Percentiles rank a stretch among this genome's conserved stretches.
These are phyloP conservation scores for Radopholus similis DNA, from an alignment of 1,140 invertebrate genomes.

Conservation along the genomic window DNA sequence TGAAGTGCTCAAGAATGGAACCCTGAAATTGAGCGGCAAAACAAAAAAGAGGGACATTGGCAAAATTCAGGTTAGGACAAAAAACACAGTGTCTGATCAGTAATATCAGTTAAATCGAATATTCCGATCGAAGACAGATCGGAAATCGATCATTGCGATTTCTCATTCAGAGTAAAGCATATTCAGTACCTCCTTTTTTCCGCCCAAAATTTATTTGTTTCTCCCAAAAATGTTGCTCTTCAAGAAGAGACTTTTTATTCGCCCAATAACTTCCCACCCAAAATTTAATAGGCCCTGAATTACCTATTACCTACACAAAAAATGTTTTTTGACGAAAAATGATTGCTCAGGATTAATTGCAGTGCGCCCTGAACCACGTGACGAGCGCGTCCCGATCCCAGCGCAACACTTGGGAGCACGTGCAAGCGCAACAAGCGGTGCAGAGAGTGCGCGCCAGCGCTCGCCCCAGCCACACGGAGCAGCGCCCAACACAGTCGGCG, in stretches of 20 bases:
- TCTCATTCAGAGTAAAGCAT: too few relatives aligned
- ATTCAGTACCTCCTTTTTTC: too few relatives aligned
- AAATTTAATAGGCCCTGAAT: too few relatives aligned
- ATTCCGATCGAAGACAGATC: too few relatives aligned
- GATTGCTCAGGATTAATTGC: neutral
- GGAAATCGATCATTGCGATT: too few relatives aligned
- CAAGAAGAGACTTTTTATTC: too few relatives aligned
- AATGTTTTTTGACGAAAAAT: constrained; percentile 5
- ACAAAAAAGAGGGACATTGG: neutral
- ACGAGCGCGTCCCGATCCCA: neutral
- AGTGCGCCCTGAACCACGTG: neutral
- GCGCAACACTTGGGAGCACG: neutral
- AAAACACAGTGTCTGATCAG: neutral
- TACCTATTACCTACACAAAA: constrained; percentile 6
- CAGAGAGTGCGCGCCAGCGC: neutral
- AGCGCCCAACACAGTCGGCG: neutral
- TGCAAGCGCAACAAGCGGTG: neutral
- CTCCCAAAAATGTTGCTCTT: too few relatives aligned
- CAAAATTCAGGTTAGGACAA: neutral
- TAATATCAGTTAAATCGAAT: constrained; percentile 13
- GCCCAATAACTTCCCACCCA: too few relatives aligned
- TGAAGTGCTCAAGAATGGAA: constrained; percentile 33
- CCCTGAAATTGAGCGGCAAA: constrained; percentile 20
- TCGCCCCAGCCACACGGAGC: neutral
- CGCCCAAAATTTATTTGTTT: too few relatives aligned